A percentile compares a stretch with the other conserved stretches of the same genome.
Evolutionary conservation across 2,888 invertebrate species (phyloP).

Genomic region (Priocnemis perturbator): DNA sequence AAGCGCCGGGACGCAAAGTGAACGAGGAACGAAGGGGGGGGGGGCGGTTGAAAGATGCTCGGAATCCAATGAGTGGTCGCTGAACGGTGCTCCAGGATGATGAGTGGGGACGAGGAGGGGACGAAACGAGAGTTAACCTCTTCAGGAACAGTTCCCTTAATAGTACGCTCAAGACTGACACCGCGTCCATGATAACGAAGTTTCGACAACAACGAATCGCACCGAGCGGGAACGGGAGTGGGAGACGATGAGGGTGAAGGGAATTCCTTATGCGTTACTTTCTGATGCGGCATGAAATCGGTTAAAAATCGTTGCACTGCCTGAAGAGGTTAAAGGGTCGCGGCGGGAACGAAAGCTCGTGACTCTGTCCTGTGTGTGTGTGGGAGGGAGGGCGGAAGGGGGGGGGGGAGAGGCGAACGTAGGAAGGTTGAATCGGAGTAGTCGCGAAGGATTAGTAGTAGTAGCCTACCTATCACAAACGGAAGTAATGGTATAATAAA

Average conservation of each 20-base stretch:
- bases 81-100: background rate
- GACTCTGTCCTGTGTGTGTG: too few relatives aligned
- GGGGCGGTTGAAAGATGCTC: background rate
- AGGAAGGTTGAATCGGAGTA: too few relatives aligned
- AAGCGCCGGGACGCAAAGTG: background rate
- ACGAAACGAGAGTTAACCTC: conserved; percentile 1
- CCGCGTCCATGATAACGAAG: too few relatives aligned
- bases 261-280: background rate
- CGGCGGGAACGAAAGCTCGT: too few relatives aligned
- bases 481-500: conserved; percentile 67
- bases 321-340: too few relatives aligned
- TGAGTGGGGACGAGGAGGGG: background rate
- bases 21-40: conserved; percentile 9
- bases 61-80: background rate
- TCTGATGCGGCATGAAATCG: too few relatives aligned
- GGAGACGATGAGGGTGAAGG: background rate
- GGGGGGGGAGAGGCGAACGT: too few relatives aligned
- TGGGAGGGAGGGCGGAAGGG: too few relatives aligned
- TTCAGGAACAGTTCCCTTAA: too few relatives aligned
- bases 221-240: background rate
- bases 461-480: conserved; percentile 67
- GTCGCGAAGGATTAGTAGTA: conserved; percentile 11
- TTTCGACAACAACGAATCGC: background rate
- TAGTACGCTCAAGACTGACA: too few relatives aligned
- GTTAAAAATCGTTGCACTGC: too few relatives aligned